phyloP scores from a whole-genome alignment of 2,113 vertebrate species.

The Lophotis ruficrista region DNA sequence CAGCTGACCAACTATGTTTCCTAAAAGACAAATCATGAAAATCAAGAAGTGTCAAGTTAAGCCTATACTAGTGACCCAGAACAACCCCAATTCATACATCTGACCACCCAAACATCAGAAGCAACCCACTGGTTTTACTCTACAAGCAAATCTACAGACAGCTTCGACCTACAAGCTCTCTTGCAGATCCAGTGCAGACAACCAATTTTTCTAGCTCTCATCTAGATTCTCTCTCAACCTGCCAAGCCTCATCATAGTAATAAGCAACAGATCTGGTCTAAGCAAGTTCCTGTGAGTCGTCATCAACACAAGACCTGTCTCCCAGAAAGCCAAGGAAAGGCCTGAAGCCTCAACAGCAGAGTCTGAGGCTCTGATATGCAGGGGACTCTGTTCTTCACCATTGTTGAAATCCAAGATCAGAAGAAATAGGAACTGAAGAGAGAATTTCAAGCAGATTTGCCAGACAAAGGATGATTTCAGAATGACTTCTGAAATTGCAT shows the following conservation, averaged over 20 bases:
- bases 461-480: not conserved
- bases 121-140: not conserved
- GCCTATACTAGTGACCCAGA: not conserved
- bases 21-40: not conserved
- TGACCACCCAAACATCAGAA: not conserved
- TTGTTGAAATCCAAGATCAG: not conserved
- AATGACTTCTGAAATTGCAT: not conserved
- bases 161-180: not conserved
- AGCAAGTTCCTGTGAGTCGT: not conserved
- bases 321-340: not conserved
- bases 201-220: not conserved
- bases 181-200: not conserved
- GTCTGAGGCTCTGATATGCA: not conserved
- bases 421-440: not conserved
- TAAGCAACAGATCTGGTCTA: not conserved
- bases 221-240: not conserved
- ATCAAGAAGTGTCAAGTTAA: not conserved
- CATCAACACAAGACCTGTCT: not conserved
- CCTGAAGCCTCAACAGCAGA: not conserved
- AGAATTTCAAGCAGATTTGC: not conserved
- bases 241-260: not conserved
- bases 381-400: fast-evolving
- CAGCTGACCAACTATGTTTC: not conserved
- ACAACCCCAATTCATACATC: not conserved
- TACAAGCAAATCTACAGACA: not conserved